Conservation (phyloP, 2,113 vertebrate species). For the Ascaphus truei region DNA sequence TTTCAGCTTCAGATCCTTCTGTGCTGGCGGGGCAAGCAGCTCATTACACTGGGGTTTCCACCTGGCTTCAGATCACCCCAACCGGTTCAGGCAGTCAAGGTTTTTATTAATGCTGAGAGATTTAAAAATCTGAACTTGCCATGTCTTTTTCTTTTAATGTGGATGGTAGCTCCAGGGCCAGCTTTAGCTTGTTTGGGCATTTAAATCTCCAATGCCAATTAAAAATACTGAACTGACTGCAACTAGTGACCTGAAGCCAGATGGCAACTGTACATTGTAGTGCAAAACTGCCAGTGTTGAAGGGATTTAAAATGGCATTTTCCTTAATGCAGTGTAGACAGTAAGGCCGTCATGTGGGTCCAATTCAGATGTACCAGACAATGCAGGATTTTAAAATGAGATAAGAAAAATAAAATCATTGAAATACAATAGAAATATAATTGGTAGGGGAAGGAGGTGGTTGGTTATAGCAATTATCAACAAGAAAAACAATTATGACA, state of each 20-base stretch:
- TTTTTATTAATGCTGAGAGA: conserved; percentile 2
- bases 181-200: conserved; percentile 4
- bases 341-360: not conserved
- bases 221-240: not conserved
- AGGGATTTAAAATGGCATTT: conserved; percentile 5
- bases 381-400: not conserved
- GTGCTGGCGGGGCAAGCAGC: conserved; percentile 11
- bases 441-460: no score
- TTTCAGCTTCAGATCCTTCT: conserved; percentile 29
- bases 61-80: conserved; percentile 5
- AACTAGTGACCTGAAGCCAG: conserved; percentile 23
- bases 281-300: conserved; percentile 6
- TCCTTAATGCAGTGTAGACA: not conserved
- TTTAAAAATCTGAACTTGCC: not conserved
- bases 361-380: not conserved
- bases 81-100: not conserved
- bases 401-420: no score
- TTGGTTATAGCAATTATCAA: no score
- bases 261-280: conserved; percentile 7
- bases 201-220: conserved; percentile 29
- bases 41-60: conserved; percentile 24
- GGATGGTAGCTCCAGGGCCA: not conserved
- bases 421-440: no score
- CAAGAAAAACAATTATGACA: no score
- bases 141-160: not conserved